A percentile compares a stretch with the other conserved stretches of the same genome.
Evolutionary conservation across 2,797 vertebrate genomes (phyloP).

Genomic region (Enoplosus armatus): DNA sequence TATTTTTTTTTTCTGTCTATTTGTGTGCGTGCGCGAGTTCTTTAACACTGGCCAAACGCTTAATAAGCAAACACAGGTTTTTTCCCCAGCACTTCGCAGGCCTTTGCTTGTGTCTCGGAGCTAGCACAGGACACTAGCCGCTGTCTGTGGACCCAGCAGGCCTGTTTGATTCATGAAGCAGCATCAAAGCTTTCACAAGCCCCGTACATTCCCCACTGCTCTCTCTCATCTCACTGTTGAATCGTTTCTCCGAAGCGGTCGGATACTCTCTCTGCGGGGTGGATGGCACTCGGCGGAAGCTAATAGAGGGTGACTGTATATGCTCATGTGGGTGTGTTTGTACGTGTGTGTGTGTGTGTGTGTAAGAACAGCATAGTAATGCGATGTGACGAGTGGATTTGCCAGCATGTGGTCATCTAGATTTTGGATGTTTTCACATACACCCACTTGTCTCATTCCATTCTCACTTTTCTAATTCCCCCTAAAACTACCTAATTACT

Average conservation of each 20-base stretch:
- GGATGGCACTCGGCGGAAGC: conserved; percentile 60
- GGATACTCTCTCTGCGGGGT: conserved; percentile 59
- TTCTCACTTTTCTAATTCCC: conserved; percentile 45
- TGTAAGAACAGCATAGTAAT: conserved; percentile 52
- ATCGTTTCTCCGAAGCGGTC: conserved; percentile 58
- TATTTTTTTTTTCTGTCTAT: not conserved
- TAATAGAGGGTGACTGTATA: conserved; percentile 73
- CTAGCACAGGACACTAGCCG: conserved; percentile 33
- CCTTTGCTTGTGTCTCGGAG: conserved; percentile 34
- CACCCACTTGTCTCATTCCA: conserved; percentile 26
- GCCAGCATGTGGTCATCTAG: conserved; percentile 65
- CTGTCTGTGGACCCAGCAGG: conserved; percentile 58
- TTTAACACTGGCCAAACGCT: conserved; percentile 34
- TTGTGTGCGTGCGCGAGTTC: conserved; percentile 2
- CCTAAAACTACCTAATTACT: conserved; percentile 67
- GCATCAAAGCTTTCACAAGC: conserved; percentile 63
- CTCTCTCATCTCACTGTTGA: conserved; percentile 62
- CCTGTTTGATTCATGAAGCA: conserved; percentile 68
- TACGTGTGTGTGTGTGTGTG: conserved; percentile 8
- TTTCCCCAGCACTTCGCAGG: conserved; percentile 11
- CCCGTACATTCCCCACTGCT: conserved; percentile 56
- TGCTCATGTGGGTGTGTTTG: conserved; percentile 29
- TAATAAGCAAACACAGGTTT: conserved; percentile 37
- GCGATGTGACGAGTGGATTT: conserved; percentile 69
- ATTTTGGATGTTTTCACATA: conserved; percentile 46